Conservation (phyloP, 2,888 invertebrate genomes). For the Melitaea athalia region DNA sequence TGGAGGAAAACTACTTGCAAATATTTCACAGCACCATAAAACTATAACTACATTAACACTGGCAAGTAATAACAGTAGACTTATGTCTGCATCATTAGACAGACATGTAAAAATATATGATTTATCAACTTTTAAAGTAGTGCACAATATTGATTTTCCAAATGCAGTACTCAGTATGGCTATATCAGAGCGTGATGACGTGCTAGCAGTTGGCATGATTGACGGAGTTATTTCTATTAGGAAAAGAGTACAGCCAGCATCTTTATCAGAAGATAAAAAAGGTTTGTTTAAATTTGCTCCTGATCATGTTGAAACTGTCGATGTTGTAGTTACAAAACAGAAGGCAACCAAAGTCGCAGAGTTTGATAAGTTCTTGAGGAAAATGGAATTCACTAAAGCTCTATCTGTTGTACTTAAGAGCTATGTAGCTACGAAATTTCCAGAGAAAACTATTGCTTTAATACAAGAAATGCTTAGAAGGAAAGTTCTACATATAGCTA, state of each 20-base stretch:
- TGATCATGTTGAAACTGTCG: conserved; percentile 73
- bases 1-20: conserved; percentile 92
- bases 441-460: conserved; percentile 90
- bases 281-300: conserved; percentile 79
- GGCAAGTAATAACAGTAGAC: conserved; percentile 89
- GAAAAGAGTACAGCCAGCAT: conserved; percentile 85
- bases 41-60: conserved; percentile 94
- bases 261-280: conserved; percentile 60
- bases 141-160: conserved; percentile 94
- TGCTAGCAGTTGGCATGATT: conserved; percentile 94
- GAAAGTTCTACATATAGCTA: conserved; percentile 88
- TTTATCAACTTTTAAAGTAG: conserved; percentile 90
- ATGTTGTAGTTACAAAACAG: conserved; percentile 76
- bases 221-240: conserved; percentile 95
- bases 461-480: conserved; percentile 94
- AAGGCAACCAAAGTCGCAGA: conserved; percentile 70
- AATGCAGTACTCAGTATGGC: conserved; percentile 95
- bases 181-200: conserved; percentile 88
- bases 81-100: conserved; percentile 95
- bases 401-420: conserved; percentile 86
- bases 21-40: conserved; percentile 96
- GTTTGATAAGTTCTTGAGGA: conserved; percentile 88
- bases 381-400: conserved; percentile 92
- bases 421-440: conserved; percentile 83
- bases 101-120: conserved; percentile 97